A percentile compares a stretch with the other conserved stretches of the same genome.
These are phyloP conservation scores for Chrysolina americana DNA, from an alignment of 2,888 invertebrate genomes.

Conservation along the genomic window DNA sequence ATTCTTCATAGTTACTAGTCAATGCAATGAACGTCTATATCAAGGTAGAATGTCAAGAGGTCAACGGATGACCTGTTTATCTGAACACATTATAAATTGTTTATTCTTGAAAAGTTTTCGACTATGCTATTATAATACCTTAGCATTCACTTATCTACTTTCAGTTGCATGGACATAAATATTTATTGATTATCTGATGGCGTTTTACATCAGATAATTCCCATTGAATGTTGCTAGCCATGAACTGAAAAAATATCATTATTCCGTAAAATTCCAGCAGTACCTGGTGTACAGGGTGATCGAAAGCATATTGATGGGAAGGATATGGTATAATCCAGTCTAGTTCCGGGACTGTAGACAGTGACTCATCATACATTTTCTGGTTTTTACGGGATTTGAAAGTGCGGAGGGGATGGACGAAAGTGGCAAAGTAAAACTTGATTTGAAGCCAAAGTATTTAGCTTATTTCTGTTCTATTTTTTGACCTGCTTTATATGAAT, in stretches of 20 bases:
- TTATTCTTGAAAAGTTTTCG: background rate
- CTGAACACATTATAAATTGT: background rate
- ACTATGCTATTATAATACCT: background rate
- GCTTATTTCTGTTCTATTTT: no score
- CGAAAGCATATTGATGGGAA: no score
- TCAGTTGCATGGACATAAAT: slow-evolving; percentile 1
- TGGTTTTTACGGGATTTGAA: no score
- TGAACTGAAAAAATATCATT: slow-evolving; percentile 25
- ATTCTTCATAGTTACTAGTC: background rate
- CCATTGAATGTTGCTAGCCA: slow-evolving; percentile 25
- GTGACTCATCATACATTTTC: no score
- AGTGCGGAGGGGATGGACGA: no score
- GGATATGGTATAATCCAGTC: no score
- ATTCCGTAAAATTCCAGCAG: slow-evolving; percentile 9
- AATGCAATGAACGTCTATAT: background rate
- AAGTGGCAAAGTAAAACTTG: no score
- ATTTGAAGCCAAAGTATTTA: no score
- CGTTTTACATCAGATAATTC: slow-evolving; percentile 14
- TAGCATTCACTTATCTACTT: background rate
- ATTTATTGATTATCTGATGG: slow-evolving; percentile 21
- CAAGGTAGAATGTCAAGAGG: slow-evolving; percentile 21
- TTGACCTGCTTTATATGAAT: no score
- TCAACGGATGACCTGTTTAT: background rate
- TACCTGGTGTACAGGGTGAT: no score
- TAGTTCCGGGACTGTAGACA: no score